A percentile compares a stretch with the other conserved stretches of the same genome.
phyloP scores from a whole-genome alignment of 2,888 invertebrate species.

The Cremastinae sp. region DNA sequence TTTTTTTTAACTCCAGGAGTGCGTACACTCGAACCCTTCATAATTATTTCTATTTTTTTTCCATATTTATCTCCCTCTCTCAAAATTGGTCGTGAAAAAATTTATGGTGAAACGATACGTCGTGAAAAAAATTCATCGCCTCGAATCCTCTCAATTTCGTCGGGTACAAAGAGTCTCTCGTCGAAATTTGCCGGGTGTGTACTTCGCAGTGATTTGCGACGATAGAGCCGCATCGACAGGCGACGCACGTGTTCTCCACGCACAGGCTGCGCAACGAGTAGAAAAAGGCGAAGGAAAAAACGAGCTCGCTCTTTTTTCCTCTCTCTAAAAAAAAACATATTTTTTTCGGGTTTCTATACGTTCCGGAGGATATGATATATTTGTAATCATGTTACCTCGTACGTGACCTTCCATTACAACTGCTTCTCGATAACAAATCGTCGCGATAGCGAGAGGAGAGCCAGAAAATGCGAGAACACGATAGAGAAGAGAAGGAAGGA shows the following conservation, averaged over 20 bases:
- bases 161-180: background rate
- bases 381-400: conserved; percentile 78
- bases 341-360: conserved; percentile 30
- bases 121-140: conserved; percentile 29
- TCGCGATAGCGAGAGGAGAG: conserved; percentile 39
- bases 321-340: conserved; percentile 33
- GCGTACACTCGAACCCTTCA: too few species aligned
- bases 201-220: conserved; percentile 75
- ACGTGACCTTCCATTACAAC: conserved; percentile 79
- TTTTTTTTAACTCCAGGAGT: too few species aligned
- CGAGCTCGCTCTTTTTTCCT: conserved; percentile 43
- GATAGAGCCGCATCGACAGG: conserved; percentile 77
- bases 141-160: conserved; percentile 21
- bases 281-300: conserved; percentile 28
- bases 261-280: conserved; percentile 47
- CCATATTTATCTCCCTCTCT: conserved; percentile 8
- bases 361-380: conserved; percentile 77
- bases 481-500: conserved; percentile 53
- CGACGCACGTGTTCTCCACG: conserved; percentile 76
- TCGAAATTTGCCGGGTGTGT: background rate
- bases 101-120: too few species aligned
- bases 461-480: conserved; percentile 48
- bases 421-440: conserved; percentile 76
- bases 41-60: conserved; percentile 22
- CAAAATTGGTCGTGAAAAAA: too few species aligned